Percentiles rank a stretch among this genome's conserved stretches.
These are phyloP conservation scores for Nothoprocta pentlandii DNA, from an alignment of 2,113 vertebrate species.

Conservation along the genomic window DNA sequence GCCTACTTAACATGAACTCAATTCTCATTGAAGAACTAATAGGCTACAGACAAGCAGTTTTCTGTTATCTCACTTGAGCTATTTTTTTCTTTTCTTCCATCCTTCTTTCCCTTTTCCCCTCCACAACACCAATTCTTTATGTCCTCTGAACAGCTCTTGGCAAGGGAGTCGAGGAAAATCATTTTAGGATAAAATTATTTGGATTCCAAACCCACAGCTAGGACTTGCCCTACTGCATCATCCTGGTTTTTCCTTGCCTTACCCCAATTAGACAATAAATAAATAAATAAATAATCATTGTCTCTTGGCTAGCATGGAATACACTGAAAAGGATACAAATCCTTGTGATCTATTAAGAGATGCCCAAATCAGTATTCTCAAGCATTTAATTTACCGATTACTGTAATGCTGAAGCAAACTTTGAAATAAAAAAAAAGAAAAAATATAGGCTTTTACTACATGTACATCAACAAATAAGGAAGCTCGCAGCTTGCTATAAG, in stretches of 20 bases:
- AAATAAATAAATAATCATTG: neutral
- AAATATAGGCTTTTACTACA: neutral
- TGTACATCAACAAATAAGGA: neutral
- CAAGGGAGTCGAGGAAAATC: neutral
- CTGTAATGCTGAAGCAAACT: neutral
- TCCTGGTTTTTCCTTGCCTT: too few relatives aligned
- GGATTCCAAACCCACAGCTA: neutral
- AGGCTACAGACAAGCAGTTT: neutral
- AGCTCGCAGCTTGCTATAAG: neutral
- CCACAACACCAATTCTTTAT: neutral
- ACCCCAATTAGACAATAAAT: neutral
- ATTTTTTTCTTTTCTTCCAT: neutral
- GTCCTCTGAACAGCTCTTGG: neutral
- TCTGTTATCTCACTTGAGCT: neutral
- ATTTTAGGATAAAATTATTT: neutral
- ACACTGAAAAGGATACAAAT: neutral
- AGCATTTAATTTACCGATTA: neutral
- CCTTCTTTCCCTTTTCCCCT: neutral
- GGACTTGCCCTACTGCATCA: neutral
- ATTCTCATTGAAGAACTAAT: neutral
- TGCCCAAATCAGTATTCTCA: neutral
- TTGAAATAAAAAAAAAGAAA: neutral
- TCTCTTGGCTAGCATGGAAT: neutral
- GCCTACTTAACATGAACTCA: neutral
- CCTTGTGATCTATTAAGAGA: too few relatives aligned